Percentiles rank a stretch among this genome's conserved stretches.
Evolutionary conservation across 2,797 vertebrate genomes (phyloP).

Genomic region (Syndactyla subalaris): DNA sequence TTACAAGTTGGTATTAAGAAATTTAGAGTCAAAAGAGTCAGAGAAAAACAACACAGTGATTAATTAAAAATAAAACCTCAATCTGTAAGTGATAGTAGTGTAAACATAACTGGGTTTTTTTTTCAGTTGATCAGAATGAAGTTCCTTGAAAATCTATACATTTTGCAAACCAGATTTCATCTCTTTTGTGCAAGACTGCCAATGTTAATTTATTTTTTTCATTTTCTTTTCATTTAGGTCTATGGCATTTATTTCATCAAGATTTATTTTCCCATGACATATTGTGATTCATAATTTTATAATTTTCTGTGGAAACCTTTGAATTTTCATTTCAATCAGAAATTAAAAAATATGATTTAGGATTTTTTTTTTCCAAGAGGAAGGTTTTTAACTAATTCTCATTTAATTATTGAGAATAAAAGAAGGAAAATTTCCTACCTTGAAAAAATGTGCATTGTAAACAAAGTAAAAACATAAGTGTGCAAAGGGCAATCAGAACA

Average conservation of each 20-base stretch:
- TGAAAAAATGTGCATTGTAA: neutral
- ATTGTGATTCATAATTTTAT: neutral
- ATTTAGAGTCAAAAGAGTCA: neutral
- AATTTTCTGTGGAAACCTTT: neutral
- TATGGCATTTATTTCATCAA: neutral
- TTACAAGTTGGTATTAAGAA: neutral
- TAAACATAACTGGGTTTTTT: neutral
- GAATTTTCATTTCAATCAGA: neutral
- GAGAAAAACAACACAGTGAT: neutral
- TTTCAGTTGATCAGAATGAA: neutral
- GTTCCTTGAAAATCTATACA: neutral
- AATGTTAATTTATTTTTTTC: neutral
- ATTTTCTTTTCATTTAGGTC: neutral
- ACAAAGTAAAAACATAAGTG: neutral
- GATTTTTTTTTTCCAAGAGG: neutral
- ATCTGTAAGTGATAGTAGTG: accelerated
- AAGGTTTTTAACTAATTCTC: neutral
- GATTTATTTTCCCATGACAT: neutral
- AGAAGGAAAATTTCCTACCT: neutral
- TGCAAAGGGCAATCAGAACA: neutral
- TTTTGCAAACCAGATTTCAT: neutral
- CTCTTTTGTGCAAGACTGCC: neutral
- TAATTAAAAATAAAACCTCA: neutral
- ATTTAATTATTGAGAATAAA: neutral
- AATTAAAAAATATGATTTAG: neutral